Conservation (phyloP, 2,113 vertebrate genomes). For the Columbina picui region DNA sequence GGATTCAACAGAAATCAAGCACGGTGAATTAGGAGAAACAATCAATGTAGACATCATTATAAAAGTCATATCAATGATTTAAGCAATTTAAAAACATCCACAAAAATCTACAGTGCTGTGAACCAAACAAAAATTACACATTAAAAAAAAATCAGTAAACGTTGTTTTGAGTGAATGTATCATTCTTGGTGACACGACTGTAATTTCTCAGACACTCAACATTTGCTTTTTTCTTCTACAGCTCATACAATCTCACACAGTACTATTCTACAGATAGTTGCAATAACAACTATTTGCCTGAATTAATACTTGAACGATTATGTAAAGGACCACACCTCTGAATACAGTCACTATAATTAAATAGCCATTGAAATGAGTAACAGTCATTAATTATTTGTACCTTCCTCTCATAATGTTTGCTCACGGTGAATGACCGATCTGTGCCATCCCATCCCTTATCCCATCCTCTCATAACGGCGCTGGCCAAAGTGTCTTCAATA, state of each 20-base stretch:
- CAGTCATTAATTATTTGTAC: background rate
- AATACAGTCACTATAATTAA: background rate
- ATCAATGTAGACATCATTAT: background rate
- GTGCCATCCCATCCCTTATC: background rate
- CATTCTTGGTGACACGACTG: background rate
- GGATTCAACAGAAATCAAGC: background rate
- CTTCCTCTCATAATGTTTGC: background rate
- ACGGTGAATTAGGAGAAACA: background rate
- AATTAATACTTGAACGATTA: background rate
- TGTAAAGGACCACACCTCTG: background rate
- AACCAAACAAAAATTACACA: constrained; percentile 13
- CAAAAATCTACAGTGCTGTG: background rate
- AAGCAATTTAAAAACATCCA: background rate
- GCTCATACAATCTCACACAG: background rate
- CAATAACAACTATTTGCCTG: background rate
- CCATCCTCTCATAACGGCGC: rapidly evolving
- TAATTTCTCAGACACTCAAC: background rate
- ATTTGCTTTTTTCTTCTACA: background rate
- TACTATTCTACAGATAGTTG: background rate
- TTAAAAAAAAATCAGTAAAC: background rate
- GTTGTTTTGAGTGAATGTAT: constrained; percentile 45
- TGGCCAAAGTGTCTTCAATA: background rate
- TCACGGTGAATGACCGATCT: background rate
- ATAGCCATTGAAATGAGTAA: rapidly evolving
- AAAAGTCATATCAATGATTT: background rate